Conservation (phyloP, 2,888 invertebrate species). For the Spodoptera exigua region DNA sequence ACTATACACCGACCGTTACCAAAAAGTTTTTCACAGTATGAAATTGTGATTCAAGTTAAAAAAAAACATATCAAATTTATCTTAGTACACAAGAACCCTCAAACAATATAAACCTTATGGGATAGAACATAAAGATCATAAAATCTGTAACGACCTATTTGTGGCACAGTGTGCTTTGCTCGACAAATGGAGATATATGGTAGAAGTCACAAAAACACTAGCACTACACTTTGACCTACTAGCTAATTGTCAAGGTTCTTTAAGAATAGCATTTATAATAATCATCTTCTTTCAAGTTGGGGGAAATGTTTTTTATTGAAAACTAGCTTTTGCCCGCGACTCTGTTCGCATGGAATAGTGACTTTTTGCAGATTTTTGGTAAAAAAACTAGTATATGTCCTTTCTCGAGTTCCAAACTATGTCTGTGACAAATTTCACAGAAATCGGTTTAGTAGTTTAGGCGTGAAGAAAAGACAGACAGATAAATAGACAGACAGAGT, state of each 20-base stretch:
- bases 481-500: too few relatives aligned
- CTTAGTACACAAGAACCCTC: neutral
- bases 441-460: too few relatives aligned
- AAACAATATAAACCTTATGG: too few relatives aligned
- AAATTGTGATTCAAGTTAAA: neutral
- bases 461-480: too few relatives aligned
- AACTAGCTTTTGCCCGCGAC: too few relatives aligned
- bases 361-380: too few relatives aligned
- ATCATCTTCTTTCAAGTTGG: neutral
- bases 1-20: too few relatives aligned
- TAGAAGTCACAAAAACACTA: slow-evolving; percentile 29
- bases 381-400: too few relatives aligned
- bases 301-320: neutral
- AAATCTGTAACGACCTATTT: slow-evolving; percentile 28
- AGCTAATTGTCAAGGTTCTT: slow-evolving; percentile 25
- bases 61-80: neutral
- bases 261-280: slow-evolving; percentile 31
- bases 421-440: too few relatives aligned
- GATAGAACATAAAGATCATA: slow-evolving; percentile 9
- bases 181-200: slow-evolving; percentile 42
- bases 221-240: slow-evolving; percentile 21
- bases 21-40: too few relatives aligned
- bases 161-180: slow-evolving; percentile 28
- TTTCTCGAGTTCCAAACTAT: too few relatives aligned
- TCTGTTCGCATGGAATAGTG: too few relatives aligned